phyloP scores from a whole-genome alignment of 2,797 vertebrate genomes.

The Propithecus deckenii region DNA sequence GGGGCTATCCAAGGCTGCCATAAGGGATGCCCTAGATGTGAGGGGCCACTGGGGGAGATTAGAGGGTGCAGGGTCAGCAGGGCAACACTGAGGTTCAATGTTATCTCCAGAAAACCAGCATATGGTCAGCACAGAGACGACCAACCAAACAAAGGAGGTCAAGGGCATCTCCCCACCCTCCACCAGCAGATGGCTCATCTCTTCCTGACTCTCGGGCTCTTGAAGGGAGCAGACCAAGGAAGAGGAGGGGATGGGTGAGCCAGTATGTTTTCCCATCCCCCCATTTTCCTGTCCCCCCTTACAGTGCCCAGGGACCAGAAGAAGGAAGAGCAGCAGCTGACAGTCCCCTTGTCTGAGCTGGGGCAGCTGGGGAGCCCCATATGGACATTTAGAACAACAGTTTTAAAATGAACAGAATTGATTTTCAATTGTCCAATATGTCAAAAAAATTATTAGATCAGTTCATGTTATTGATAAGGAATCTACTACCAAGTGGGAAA shows the following conservation, averaged over 20 bases:
- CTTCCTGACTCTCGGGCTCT: not conserved
- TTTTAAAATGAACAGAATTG: not conserved
- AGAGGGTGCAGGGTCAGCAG: not conserved
- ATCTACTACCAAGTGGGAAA: not conserved
- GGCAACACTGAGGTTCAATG: not conserved
- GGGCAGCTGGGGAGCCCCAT: too few relatives aligned
- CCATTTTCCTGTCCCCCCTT: too few relatives aligned
- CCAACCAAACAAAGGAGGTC: not conserved
- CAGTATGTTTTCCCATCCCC: too few relatives aligned
- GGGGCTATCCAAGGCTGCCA: not conserved
- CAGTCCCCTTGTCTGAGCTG: rapidly evolving
- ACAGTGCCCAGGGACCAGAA: not conserved
- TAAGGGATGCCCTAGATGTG: not conserved
- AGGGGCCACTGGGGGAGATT: not conserved
- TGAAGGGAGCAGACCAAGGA: not conserved
- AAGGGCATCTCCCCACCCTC: not conserved
- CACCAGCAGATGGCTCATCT: not conserved
- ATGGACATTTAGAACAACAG: not conserved
- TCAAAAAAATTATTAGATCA: not conserved
- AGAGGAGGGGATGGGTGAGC: not conserved
- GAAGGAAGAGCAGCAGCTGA: not conserved
- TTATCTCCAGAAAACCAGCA: not conserved
- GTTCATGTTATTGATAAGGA: not conserved
- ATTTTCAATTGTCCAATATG: not conserved
- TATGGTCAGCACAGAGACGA: not conserved